Conservation (phyloP, 2,113 vertebrate species). For the Callionymus lyra region DNA sequence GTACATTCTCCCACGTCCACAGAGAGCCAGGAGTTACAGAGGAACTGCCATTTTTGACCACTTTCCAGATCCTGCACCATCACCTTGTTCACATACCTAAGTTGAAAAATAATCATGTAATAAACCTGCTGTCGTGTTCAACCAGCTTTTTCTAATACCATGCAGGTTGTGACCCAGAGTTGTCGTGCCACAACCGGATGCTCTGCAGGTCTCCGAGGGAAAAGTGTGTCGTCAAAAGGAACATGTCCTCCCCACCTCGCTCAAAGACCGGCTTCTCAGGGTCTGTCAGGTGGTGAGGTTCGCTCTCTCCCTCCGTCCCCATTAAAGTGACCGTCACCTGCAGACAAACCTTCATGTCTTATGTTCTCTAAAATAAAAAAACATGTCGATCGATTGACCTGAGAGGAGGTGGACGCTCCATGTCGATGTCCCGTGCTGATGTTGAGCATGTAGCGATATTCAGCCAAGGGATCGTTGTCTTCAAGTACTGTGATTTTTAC, state of each 20-base stretch:
- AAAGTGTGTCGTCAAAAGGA: conserved; percentile 83
- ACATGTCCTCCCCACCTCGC: conserved; percentile 80
- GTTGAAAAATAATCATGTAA: not conserved
- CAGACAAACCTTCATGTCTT: not conserved
- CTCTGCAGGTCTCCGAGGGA: conserved; percentile 81
- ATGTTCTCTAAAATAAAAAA: not conserved
- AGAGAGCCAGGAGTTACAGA: conserved; percentile 90
- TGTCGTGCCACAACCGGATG: conserved; percentile 90
- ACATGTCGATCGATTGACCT: conserved; percentile 60
- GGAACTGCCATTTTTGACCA: conserved; percentile 84
- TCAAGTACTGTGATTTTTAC: conserved; percentile 82
- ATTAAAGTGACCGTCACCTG: conserved; percentile 83
- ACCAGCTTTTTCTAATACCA: conserved; percentile 60
- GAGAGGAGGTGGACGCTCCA: conserved; percentile 81
- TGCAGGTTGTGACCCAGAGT: conserved; percentile 78
- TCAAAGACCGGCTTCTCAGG: conserved; percentile 75
- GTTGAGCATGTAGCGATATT: conserved; percentile 81
- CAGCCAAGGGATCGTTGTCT: conserved; percentile 88
- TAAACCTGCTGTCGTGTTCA: not conserved
- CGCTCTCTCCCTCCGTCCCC: conserved; percentile 83
- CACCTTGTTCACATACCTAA: conserved; percentile 85
- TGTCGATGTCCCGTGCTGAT: conserved; percentile 82
- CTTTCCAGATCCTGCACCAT: conserved; percentile 77
- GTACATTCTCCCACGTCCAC: conserved; percentile 81
- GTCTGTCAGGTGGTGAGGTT: conserved; percentile 83